A percentile compares a stretch with the other conserved stretches of the same genome.
Evolutionary conservation across 1,140 invertebrate genomes (phyloP).

Genomic region (Drosophila lacteicornis): DNA sequence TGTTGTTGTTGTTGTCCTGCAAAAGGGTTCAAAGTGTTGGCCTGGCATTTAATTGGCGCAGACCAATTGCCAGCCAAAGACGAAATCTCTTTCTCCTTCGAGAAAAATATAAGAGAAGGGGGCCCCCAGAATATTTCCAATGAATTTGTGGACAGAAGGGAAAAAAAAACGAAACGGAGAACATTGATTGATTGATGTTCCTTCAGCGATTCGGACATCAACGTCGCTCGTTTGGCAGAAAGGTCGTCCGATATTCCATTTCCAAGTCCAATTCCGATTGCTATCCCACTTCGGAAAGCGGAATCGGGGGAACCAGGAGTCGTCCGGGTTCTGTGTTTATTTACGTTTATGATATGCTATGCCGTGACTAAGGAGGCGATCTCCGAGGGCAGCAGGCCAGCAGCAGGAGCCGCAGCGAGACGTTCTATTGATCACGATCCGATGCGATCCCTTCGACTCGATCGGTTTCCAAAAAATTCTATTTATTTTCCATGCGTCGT

Average conservation of each 20-base stretch:
- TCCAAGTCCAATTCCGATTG: slow-evolving; percentile 35
- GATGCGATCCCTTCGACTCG: slow-evolving; percentile 24
- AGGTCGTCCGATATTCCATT: slow-evolving; percentile 52
- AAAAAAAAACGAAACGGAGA: slow-evolving; percentile 7
- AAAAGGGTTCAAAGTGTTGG: slow-evolving; percentile 76
- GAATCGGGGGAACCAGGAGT: slow-evolving; percentile 11
- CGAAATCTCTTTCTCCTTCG: slow-evolving; percentile 4
- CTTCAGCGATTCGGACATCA: slow-evolving; percentile 59
- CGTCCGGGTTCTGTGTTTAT: slow-evolving; percentile 41
- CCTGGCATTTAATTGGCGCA: slow-evolving; percentile 81
- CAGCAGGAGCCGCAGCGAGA: slow-evolving; percentile 24
- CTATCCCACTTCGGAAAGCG: slow-evolving; percentile 15
- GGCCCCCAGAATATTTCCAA: slow-evolving; percentile 61
- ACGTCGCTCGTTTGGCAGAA: slow-evolving; percentile 63
- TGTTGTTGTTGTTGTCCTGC: slow-evolving; percentile 48
- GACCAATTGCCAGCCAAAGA: slow-evolving; percentile 64
- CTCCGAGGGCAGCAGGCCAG: slow-evolving; percentile 10
- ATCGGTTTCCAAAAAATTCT: slow-evolving; percentile 65
- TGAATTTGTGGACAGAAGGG: slow-evolving; percentile 65
- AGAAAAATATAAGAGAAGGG: not conserved
- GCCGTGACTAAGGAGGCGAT: slow-evolving; percentile 38
- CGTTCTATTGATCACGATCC: slow-evolving; percentile 59
- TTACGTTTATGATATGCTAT: slow-evolving; percentile 59
- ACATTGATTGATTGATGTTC: slow-evolving; percentile 80
- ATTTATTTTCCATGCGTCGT: slow-evolving; percentile 78